These are phyloP conservation scores for Gobiocypris rarus DNA, from an alignment of 2,113 vertebrate genomes.

Conservation along the genomic window DNA sequence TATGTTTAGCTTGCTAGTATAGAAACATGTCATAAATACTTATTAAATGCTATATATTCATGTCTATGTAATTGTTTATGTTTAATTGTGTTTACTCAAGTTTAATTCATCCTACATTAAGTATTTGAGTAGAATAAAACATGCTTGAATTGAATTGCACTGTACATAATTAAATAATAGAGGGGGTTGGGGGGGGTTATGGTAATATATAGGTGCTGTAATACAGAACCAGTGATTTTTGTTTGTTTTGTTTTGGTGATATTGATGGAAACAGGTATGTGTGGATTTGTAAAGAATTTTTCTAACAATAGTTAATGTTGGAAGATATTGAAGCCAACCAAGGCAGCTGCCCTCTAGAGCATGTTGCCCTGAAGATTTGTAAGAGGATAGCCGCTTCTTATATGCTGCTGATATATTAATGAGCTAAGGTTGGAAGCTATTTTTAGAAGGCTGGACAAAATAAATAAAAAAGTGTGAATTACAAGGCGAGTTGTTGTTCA, in stretches of 20 bases:
- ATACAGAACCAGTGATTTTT: not conserved
- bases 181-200: no score
- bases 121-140: no score
- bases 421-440: constrained; percentile 62
- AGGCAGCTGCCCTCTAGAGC: constrained; percentile 22
- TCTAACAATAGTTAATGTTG: constrained; percentile 49
- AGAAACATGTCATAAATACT: no score
- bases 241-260: constrained; percentile 31
- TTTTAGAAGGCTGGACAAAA: constrained; percentile 64
- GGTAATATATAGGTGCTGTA: no score
- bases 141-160: no score
- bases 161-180: no score
- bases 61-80: no score
- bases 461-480: constrained; percentile 57
- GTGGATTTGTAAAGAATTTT: not conserved
- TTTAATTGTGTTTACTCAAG: no score
- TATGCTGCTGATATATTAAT: constrained; percentile 70
- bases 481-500: constrained; percentile 51
- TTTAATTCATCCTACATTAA: no score
- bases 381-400: constrained; percentile 64
- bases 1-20: no score
- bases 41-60: no score
- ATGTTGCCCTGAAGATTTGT: constrained; percentile 72
- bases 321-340: not conserved
- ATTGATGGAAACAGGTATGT: not conserved